A percentile compares a stretch with the other conserved stretches of the same genome.
phyloP scores from a whole-genome alignment of 2,113 vertebrate genomes.

The Pangasianodon hypophthalmus region DNA sequence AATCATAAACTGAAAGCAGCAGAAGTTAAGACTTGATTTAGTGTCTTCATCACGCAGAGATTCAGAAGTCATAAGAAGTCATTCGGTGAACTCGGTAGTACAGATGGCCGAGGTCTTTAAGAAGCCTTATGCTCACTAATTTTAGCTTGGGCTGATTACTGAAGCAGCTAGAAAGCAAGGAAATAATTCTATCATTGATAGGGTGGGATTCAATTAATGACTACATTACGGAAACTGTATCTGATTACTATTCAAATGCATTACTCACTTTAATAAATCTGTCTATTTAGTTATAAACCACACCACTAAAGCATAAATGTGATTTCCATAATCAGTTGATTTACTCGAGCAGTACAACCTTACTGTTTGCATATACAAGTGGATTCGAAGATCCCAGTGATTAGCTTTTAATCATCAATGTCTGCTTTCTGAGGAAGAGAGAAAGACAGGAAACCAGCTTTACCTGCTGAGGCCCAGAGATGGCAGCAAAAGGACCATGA shows the following conservation, averaged over 20 bases:
- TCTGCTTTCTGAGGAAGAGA: not conserved
- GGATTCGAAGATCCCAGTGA: not conserved
- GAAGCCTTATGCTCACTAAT: not conserved
- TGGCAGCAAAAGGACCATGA: slow-evolving; percentile 94
- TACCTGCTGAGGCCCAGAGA: slow-evolving; percentile 96
- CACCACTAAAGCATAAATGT: not conserved
- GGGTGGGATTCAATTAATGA: not conserved
- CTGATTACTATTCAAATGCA: not conserved
- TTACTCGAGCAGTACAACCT: not conserved
- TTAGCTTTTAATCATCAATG: not conserved
- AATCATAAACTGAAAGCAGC: not conserved
- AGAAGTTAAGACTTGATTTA: not conserved
- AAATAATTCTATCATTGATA: not conserved
- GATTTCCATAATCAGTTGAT: not conserved
- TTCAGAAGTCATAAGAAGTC: too few species aligned
- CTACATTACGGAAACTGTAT: not conserved
- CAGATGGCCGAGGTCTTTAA: too few species aligned
- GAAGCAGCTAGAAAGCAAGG: not conserved
- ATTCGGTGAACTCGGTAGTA: not conserved
- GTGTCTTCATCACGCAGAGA: not conserved
- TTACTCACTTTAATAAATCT: not conserved
- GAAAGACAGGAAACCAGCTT: not conserved
- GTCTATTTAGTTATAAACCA: not conserved
- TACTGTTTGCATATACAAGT: not conserved
- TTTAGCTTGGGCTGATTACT: not conserved